phyloP scores from a whole-genome alignment of 2,113 vertebrate genomes.

The Seriola quinqueradiata region DNA sequence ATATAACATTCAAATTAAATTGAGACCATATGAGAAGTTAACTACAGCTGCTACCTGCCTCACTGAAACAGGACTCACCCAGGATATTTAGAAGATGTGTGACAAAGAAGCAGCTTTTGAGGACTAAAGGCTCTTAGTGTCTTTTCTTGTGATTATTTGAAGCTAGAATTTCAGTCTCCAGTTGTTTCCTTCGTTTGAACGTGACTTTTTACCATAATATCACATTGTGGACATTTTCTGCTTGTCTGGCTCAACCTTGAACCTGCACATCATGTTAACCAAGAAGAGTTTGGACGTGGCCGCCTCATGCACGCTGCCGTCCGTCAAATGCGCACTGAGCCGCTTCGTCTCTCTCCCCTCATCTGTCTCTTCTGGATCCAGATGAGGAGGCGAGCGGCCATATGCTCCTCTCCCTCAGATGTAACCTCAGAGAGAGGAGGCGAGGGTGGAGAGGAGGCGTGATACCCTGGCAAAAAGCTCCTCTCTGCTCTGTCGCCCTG shows the following conservation, averaged over 20 bases:
- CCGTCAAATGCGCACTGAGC: conserved; percentile 36
- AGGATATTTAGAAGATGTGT: background rate
- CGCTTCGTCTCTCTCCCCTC: conserved; percentile 18
- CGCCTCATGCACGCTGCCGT: background rate
- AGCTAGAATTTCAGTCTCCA: background rate
- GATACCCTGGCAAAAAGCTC: conserved; percentile 58
- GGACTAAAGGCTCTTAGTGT: no score
- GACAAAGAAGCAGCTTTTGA: background rate
- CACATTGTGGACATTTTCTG: conserved; percentile 2
- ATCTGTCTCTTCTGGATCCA: conserved; percentile 54
- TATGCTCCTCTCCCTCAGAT: conserved; percentile 52
- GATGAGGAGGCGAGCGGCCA: conserved; percentile 56
- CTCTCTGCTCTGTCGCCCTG: conserved; percentile 46
- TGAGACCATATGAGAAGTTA: conserved; percentile 5
- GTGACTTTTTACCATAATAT: conserved; percentile 10
- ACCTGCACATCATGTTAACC: conserved; percentile 12
- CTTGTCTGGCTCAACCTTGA: conserved; percentile 8
- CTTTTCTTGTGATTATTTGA: background rate
- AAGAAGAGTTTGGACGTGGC: background rate
- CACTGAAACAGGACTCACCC: background rate
- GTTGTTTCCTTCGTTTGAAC: background rate
- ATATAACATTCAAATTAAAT: conserved; percentile 22
- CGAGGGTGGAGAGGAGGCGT: conserved; percentile 38
- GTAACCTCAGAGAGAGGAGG: conserved; percentile 42
- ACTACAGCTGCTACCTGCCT: conserved; percentile 16